phyloP scores from a whole-genome alignment of 1,140 invertebrate species.

The Saccostrea cuccullata region DNA sequence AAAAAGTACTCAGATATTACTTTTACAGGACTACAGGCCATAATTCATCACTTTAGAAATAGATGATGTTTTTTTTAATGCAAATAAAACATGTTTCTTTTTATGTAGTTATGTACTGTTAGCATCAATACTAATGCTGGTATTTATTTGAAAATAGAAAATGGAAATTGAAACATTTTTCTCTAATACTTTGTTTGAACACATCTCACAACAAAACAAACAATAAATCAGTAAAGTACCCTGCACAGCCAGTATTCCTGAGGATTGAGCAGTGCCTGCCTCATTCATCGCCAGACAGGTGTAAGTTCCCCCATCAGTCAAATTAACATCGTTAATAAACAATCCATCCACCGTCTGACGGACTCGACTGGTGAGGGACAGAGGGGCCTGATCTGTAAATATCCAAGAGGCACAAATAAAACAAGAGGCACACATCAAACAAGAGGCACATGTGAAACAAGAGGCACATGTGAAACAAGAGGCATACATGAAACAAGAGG shows the following conservation, averaged over 20 bases:
- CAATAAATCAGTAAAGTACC: not conserved
- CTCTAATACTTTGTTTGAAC: conserved; percentile 28
- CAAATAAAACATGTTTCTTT: too few species aligned
- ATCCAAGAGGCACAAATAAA: too few species aligned
- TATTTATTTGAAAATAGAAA: not conserved
- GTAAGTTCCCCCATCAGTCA: conserved; percentile 63
- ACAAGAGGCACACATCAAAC: too few species aligned
- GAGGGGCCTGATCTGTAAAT: not conserved
- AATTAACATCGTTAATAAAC: conserved; percentile 55
- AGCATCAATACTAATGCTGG: too few species aligned
- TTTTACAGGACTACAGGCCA: too few species aligned
- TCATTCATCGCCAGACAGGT: conserved; percentile 62
- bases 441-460: too few species aligned
- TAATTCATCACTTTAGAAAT: too few species aligned
- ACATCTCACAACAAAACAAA: not conserved
- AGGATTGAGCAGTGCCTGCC: conserved; percentile 58
- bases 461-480: too few species aligned
- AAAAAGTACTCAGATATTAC: too few species aligned
- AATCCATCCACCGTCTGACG: conserved; percentile 52
- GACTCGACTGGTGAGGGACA: not conserved
- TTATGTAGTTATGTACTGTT: too few species aligned
- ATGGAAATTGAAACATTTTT: conserved; percentile 23
- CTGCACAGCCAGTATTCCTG: conserved; percentile 52
- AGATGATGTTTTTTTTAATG: too few species aligned
- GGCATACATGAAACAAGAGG: too few species aligned